Percentiles rank a stretch among this genome's conserved stretches.
phyloP scores from a whole-genome alignment of 2,888 invertebrate species.

The Acrobeloides nanus region DNA sequence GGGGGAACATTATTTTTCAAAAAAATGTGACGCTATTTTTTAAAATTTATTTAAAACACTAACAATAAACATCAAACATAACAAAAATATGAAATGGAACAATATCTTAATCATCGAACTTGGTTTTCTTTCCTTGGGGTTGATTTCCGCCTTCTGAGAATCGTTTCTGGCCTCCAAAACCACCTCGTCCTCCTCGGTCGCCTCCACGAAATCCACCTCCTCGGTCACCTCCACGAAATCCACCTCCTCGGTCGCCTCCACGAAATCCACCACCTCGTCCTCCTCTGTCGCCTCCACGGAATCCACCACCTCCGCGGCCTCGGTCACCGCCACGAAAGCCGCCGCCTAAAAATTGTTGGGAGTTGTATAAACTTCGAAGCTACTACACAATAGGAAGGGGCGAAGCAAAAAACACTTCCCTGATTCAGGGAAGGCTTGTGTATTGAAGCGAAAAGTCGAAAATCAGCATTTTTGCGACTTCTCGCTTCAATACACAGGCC shows the following conservation, averaged over 20 bases:
- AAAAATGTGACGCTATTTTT: too few species aligned
- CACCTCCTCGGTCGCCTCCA: conserved; percentile 52
- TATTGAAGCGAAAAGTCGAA: too few species aligned
- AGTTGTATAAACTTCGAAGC: too few species aligned
- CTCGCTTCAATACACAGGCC: too few species aligned
- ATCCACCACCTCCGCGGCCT: conserved; percentile 33
- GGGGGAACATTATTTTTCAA: too few species aligned
- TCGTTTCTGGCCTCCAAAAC: conserved; percentile 15
- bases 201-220: conserved; percentile 25
- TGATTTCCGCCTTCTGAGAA: conserved; percentile 4
- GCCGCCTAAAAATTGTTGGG: conserved; percentile 14
- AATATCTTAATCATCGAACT: conserved; percentile 44
- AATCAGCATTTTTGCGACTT: too few species aligned
- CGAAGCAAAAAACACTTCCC: too few species aligned
- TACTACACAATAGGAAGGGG: too few species aligned
- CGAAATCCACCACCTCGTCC: conserved; percentile 30
- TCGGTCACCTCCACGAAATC: conserved; percentile 33
- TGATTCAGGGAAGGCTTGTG: too few species aligned
- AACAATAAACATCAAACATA: too few species aligned
- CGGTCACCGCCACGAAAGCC: conserved; percentile 48
- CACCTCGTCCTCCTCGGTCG: conserved; percentile 13
- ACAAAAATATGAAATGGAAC: too few species aligned
- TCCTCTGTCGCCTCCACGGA: conserved; percentile 40
- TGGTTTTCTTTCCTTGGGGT: conserved; percentile 36
- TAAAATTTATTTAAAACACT: too few species aligned